Base-by-base conservation (phyloP, 1,140 invertebrate species). In the Drosophila leontia region DNA sequence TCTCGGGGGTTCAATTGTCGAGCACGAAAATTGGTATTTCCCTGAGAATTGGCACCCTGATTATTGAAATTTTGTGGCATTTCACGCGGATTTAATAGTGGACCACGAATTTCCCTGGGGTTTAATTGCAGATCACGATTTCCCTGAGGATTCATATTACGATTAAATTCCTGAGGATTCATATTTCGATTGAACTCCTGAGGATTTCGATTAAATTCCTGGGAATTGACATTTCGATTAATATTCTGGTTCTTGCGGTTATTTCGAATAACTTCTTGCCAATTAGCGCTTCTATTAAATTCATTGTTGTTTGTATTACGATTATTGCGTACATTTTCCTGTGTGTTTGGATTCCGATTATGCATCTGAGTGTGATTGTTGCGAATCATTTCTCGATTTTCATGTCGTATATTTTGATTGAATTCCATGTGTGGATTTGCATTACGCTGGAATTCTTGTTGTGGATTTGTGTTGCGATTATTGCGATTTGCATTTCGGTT, bases 291-390 rank as follows among this genome's bases (percentile, higher is more conserved):
- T n/a, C 19, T 11, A 23, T 26, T 59, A 11, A 44, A 17, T 26
- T 45, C 53, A 44, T 60, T 15, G 0, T 7, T 11, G 13, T 13
- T 44, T 0, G 3, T 12, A 47, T 19, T 45, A 8, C 56, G 41
- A 60, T 65, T 35, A 32, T 34, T 45, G 15, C 55, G 62, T 60
- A 47, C 32, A 7, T 6, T 11, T 44, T 44, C 37, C 12, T 23
- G 51, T 2, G 15, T 11, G 7, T 64, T 23, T 8, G 23, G 11
- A 51, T 51, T 51, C 6, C 19, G 44, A 23, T 47, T 23, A 7
- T 2, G 11, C 6, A 12, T 13, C 29, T 34, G 48, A 17, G n/a
- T 37, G 23, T 19, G 53, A 37, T 56, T 56, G 34, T 39, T 23
- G 4, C 53, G 53, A 56, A n/a, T 23, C 2, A 11, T 7, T 23